Conservation (phyloP, 2,113 vertebrate species). For the Charadrius vociferus region DNA sequence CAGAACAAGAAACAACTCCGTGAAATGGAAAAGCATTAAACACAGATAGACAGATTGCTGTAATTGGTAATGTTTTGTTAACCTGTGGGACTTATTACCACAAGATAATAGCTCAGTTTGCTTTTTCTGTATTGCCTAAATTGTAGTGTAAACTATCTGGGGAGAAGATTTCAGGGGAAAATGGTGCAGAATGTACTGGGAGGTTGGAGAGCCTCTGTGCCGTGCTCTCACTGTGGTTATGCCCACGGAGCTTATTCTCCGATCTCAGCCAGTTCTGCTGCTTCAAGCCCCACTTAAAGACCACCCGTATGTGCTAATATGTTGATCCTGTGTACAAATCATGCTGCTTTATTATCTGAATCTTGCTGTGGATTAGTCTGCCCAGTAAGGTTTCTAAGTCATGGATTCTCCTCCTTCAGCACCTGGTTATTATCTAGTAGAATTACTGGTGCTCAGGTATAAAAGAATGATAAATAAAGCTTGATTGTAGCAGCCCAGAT, state of each 20-base stretch:
- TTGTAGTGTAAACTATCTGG: background rate
- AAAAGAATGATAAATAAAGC: background rate
- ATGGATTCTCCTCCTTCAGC: background rate
- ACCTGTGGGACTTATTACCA: background rate
- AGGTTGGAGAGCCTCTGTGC: background rate
- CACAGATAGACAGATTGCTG: background rate
- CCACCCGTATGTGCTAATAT: background rate
- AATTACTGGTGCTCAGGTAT: background rate
- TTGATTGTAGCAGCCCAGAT: background rate
- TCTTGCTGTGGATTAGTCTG: background rate
- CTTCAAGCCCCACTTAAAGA: background rate
- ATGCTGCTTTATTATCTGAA: background rate
- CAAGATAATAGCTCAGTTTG: background rate
- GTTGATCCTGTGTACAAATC: background rate
- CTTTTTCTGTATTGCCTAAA: background rate
- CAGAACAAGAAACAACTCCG: background rate
- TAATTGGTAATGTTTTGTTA: constrained; percentile 57
- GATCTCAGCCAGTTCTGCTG: background rate
- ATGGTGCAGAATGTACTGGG: background rate
- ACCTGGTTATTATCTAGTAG: background rate
- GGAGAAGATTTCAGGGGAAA: background rate
- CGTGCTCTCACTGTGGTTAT: background rate
- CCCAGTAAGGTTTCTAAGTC: background rate
- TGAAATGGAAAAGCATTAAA: constrained; percentile 26
- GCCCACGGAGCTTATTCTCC: background rate